Conservation (phyloP, 1,140 invertebrate species). For the Steinernema feltiae region DNA sequence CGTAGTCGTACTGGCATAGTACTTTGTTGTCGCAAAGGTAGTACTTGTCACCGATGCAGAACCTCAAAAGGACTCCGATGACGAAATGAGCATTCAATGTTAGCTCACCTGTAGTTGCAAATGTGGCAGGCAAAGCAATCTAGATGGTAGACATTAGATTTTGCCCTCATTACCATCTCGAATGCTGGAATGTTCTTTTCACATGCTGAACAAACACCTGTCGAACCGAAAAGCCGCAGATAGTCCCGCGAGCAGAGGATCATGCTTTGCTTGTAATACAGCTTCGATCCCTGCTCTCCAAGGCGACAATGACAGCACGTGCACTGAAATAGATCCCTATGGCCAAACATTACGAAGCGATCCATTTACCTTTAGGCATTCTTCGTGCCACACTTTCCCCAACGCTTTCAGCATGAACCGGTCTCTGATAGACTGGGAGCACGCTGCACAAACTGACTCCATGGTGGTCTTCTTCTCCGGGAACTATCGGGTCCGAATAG, state of each 20-base stretch:
- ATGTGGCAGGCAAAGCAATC: constrained; percentile 93
- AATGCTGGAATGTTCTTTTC: constrained; percentile 89
- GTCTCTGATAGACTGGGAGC: constrained; percentile 49
- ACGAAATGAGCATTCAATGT: too few relatives aligned
- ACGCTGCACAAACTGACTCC: neutral
- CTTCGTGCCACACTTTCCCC: constrained; percentile 86
- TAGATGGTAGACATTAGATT: constrained; percentile 86
- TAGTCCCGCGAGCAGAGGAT: constrained; percentile 21
- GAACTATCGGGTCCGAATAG: too few relatives aligned
- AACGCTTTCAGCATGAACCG: constrained; percentile 65
- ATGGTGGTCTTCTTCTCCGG: neutral
- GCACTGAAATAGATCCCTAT: constrained; percentile 17
- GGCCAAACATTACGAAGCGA: constrained; percentile 68
- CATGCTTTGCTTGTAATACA: constrained; percentile 19
- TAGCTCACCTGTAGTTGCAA: constrained; percentile 80
- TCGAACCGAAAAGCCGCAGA: constrained; percentile 76
- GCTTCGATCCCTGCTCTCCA: constrained; percentile 19
- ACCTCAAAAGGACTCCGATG: too few relatives aligned
- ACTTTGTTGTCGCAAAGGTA: constrained; percentile 88
- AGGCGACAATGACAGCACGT: constrained; percentile 19
- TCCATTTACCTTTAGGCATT: constrained; percentile 86
- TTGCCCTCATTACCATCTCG: constrained; percentile 92
- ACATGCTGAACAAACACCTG: constrained; percentile 83
- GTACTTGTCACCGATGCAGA: constrained; percentile 86
- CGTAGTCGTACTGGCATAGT: constrained; percentile 82